These are phyloP conservation scores for Chloroclysta siterata DNA, from an alignment of 2,888 invertebrate genomes.

Conservation along the genomic window DNA sequence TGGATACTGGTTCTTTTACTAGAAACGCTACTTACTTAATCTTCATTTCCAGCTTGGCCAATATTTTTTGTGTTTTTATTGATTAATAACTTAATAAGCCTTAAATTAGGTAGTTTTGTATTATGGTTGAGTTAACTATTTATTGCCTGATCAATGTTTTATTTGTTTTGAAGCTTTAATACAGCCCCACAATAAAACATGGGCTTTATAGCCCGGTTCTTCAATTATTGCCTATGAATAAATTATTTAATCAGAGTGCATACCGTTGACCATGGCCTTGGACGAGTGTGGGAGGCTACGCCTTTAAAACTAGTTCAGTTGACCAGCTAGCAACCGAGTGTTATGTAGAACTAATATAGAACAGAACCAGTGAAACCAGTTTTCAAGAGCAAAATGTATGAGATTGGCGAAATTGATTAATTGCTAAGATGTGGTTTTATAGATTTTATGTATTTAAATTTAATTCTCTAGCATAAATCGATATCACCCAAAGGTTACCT, in stretches of 20 bases:
- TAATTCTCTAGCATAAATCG: neutral
- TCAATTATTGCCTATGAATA: conserved; percentile 26
- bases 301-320: conserved; percentile 48
- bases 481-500: too few species aligned
- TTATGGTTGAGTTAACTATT: neutral
- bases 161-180: neutral
- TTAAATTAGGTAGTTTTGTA: neutral
- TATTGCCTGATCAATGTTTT: neutral
- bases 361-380: conserved; percentile 35
- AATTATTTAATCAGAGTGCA: conserved; percentile 44
- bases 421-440: conserved; percentile 22
- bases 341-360: conserved; percentile 29
- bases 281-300: conserved; percentile 36
- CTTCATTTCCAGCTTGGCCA: too few species aligned
- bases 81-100: too few species aligned
- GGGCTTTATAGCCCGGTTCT: neutral
- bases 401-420: conserved; percentile 32
- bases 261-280: conserved; percentile 46
- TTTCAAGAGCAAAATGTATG: conserved; percentile 26
- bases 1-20: too few species aligned
- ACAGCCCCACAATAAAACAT: neutral
- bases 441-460: neutral
- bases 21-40: too few species aligned
- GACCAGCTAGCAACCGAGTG: conserved; percentile 43
- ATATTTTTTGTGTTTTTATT: too few species aligned